A percentile compares a stretch with the other conserved stretches of the same genome.
Conservation (phyloP, 2,797 vertebrate species). For the Lacerta viridis region DNA sequence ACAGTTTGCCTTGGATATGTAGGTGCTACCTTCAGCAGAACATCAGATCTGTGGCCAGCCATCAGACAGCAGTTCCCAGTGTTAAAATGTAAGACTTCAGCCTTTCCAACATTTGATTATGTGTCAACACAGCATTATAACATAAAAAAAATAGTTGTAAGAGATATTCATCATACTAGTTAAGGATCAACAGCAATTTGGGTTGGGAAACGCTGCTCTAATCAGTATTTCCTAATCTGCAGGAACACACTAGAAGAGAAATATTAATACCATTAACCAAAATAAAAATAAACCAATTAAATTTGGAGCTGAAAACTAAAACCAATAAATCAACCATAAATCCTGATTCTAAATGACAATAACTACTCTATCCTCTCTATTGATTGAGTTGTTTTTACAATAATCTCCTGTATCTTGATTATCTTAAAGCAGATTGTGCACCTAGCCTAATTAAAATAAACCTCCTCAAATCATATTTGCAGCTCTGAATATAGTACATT, state of each 20-base stretch:
- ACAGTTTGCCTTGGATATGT: too few species aligned
- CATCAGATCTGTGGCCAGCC: too few species aligned
- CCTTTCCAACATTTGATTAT: too few species aligned
- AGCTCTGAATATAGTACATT: not conserved
- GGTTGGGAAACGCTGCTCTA: constrained; percentile 12
- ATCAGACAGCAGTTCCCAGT: too few species aligned
- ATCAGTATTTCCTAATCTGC: constrained; percentile 19
- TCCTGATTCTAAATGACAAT: constrained; percentile 56
- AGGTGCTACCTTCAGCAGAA: too few species aligned
- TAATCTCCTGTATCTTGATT: constrained; percentile 59
- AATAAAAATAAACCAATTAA: constrained; percentile 49
- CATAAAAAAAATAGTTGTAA: too few species aligned
- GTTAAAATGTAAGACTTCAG: too few species aligned
- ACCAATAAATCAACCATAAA: constrained; percentile 66
- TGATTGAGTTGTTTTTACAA: constrained; percentile 58
- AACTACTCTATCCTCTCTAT: constrained; percentile 60
- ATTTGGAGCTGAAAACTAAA: constrained; percentile 46
- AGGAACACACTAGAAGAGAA: constrained; percentile 45
- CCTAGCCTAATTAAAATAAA: constrained; percentile 33
- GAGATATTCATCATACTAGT: too few species aligned
- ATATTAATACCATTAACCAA: constrained; percentile 60
- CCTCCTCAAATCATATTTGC: constrained; percentile 3
- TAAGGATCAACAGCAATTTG: too few species aligned
- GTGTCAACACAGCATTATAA: too few species aligned
- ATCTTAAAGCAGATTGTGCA: constrained; percentile 56